Conservation (phyloP, 1,140 invertebrate species). For the Drosophila tsacasi region DNA sequence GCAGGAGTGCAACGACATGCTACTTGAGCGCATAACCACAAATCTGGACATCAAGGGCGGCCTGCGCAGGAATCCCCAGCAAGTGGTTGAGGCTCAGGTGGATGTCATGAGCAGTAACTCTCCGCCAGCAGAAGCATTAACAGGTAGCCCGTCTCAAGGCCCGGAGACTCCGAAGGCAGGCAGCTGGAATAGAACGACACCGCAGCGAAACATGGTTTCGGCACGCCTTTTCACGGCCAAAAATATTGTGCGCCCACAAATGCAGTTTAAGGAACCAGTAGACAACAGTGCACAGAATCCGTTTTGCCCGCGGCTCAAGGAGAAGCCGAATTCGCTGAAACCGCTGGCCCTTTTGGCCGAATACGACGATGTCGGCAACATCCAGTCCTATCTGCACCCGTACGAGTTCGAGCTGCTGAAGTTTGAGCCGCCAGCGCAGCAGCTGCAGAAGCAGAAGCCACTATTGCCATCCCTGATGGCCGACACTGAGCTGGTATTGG, state of each 20-base stretch:
- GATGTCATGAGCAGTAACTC: conserved; percentile 83
- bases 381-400: conserved; percentile 92
- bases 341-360: conserved; percentile 91
- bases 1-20: conserved; percentile 91
- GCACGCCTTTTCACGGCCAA: conserved; percentile 88
- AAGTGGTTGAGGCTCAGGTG: conserved; percentile 84
- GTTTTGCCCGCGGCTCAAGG: conserved; percentile 93
- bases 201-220: conserved; percentile 47
- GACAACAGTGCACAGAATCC: conserved; percentile 91
- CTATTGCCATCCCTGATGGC: conserved; percentile 86
- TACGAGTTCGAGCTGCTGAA: conserved; percentile 94
- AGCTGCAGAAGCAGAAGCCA: conserved; percentile 85
- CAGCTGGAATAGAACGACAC: conserved; percentile 72
- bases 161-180: conserved; percentile 65
- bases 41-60: conserved; percentile 91
- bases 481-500: conserved; percentile 89
- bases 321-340: conserved; percentile 95
- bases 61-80: conserved; percentile 85
- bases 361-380: conserved; percentile 88
- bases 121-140: conserved; percentile 41
- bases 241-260: conserved; percentile 93
- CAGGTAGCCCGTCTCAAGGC: background rate
- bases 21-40: conserved; percentile 92
- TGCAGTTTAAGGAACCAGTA: conserved; percentile 93
- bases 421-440: conserved; percentile 87